Evolutionary conservation across 2,888 invertebrate genomes (phyloP).

Genomic region (Acanthopleura granulata): DNA sequence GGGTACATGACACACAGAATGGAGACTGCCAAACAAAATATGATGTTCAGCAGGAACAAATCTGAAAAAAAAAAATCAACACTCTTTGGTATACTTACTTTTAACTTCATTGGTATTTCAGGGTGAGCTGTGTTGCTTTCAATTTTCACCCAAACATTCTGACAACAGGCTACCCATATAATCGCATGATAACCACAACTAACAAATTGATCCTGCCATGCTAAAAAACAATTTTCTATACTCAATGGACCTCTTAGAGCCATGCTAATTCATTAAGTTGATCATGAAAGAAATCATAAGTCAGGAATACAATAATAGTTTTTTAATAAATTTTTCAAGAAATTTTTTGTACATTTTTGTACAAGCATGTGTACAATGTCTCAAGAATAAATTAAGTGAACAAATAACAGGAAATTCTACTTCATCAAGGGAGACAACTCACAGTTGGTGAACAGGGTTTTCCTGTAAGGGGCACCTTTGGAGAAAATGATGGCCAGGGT

Average conservation of each 20-base stretch:
- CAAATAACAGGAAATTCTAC: not conserved
- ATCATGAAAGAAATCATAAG: too few relatives aligned
- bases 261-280: too few relatives aligned
- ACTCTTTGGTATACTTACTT: not conserved
- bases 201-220: too few relatives aligned
- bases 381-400: not conserved
- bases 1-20: conserved; percentile 74
- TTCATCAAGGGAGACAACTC: conserved; percentile 33
- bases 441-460: conserved; percentile 76
- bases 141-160: too few relatives aligned
- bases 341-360: not conserved
- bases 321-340: too few relatives aligned
- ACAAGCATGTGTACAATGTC: not conserved
- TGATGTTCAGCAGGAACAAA: conserved; percentile 75
- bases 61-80: conserved; percentile 71
- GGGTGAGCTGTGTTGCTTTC: too few relatives aligned
- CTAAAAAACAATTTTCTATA: too few relatives aligned
- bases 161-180: too few relatives aligned
- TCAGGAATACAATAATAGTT: too few relatives aligned
- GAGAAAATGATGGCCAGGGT: conserved; percentile 84
- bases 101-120: not conserved
- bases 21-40: conserved; percentile 75
- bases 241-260: too few relatives aligned
- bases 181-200: too few relatives aligned
- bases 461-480: conserved; percentile 83